Conservation (phyloP, 35 echinoderm and acorn worm genomes). For the Chiridota heheva region DNA sequence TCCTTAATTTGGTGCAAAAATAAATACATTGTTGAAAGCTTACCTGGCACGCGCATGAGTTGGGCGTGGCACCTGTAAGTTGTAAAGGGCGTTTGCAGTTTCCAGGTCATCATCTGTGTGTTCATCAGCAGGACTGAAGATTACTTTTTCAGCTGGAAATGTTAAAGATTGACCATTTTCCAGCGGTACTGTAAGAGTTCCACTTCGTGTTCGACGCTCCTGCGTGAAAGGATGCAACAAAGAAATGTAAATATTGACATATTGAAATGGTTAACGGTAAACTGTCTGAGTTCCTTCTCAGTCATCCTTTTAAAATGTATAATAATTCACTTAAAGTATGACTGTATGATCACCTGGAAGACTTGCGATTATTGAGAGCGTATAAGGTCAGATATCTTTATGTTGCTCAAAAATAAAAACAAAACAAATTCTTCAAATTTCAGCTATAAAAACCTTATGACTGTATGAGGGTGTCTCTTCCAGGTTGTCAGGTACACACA, state of each 20-base stretch:
- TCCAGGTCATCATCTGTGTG: conserved; percentile 13
- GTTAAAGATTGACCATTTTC: conserved; percentile 76
- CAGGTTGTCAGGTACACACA: too few relatives aligned
- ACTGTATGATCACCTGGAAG: background rate
- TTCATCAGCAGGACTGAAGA: conserved; percentile 65
- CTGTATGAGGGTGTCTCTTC: too few relatives aligned
- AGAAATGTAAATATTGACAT: background rate
- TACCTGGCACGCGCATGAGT: too few relatives aligned
- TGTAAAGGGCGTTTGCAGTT: conserved; percentile 39
- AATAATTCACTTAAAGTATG: background rate
- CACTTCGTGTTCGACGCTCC: conserved; percentile 70
- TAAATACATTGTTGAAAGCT: too few relatives aligned
- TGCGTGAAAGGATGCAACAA: conserved; percentile 28
- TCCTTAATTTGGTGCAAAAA: too few relatives aligned
- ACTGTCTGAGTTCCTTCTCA: background rate
- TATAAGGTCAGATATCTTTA: too few relatives aligned
- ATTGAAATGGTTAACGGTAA: background rate
- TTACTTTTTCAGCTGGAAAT: conserved; percentile 74
- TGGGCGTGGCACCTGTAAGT: too few relatives aligned
- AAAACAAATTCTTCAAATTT: too few relatives aligned
- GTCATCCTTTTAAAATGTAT: background rate
- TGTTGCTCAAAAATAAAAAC: too few relatives aligned
- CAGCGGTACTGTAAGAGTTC: conserved; percentile 79
- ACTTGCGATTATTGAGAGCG: background rate
- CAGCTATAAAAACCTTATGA: too few relatives aligned